Conservation (phyloP, 1,140 invertebrate genomes). For the Lordiphosa collinella region DNA sequence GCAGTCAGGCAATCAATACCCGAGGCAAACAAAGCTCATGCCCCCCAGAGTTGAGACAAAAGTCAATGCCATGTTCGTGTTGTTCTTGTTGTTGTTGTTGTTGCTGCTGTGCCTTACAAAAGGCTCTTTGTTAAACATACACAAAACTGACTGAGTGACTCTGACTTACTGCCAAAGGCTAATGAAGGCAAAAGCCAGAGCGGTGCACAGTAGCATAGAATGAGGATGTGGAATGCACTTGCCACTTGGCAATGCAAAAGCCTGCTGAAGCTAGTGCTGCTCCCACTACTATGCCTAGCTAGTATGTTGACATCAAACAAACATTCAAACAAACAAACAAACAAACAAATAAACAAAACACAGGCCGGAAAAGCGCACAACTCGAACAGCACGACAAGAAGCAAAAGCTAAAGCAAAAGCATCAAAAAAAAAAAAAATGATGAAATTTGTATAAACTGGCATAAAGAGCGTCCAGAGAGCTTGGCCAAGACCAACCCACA, state of each 20-base stretch:
- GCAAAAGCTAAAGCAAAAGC: conserved; percentile 6
- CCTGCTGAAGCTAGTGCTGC: neutral
- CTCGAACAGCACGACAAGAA: conserved; percentile 16
- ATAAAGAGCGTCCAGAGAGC: conserved; percentile 10
- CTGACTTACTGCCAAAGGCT: conserved; percentile 74
- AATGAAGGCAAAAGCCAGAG: conserved; percentile 50
- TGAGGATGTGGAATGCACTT: conserved; percentile 33
- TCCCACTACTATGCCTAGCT: conserved; percentile 36
- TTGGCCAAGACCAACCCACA: conserved; percentile 13
- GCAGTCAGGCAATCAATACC: conserved; percentile 30
- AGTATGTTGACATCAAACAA: conserved; percentile 69
- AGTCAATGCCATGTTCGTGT: conserved; percentile 62
- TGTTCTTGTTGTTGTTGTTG: conserved; percentile 10
- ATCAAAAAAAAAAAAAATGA: conserved; percentile 6
- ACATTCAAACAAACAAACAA: conserved; percentile 22
- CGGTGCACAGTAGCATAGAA: neutral
- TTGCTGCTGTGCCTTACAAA: conserved; percentile 27
- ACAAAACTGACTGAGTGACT: conserved; percentile 39
- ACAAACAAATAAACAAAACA: conserved; percentile 52
- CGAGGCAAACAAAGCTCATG: conserved; percentile 16
- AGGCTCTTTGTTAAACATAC: conserved; percentile 57
- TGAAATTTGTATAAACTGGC: conserved; percentile 53
- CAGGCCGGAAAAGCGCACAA: conserved; percentile 51
- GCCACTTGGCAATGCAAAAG: conserved; percentile 57
- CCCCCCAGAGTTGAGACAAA: conserved; percentile 38